Evolutionary conservation across 2,888 invertebrate genomes (phyloP).

Genomic region (Atethmia centrago): DNA sequence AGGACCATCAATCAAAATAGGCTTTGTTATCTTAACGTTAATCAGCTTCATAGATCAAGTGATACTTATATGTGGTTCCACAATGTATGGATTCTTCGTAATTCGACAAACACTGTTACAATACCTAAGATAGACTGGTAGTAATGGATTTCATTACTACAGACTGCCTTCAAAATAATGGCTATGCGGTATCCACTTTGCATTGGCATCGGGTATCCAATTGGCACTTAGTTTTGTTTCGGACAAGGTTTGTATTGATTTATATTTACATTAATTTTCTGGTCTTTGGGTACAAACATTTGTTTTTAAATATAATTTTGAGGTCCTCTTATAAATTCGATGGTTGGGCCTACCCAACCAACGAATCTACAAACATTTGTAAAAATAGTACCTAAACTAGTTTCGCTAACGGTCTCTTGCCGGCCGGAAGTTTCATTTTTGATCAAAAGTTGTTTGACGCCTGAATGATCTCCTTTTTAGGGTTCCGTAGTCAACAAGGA

Average conservation of each 20-base stretch:
- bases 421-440: too few species aligned
- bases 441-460: too few species aligned
- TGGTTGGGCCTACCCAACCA: too few species aligned
- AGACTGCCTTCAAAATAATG: slow-evolving; percentile 16
- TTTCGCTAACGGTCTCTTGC: too few species aligned
- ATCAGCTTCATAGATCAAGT: background rate
- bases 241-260: slow-evolving; percentile 11
- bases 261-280: background rate
- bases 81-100: background rate
- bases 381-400: too few species aligned
- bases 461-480: too few species aligned
- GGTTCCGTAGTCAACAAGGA: too few species aligned
- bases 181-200: slow-evolving; percentile 29
- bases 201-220: slow-evolving; percentile 7
- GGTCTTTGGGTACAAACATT: background rate
- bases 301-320: too few species aligned
- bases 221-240: slow-evolving; percentile 21
- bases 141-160: slow-evolving; percentile 29
- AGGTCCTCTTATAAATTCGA: too few species aligned
- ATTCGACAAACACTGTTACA: slow-evolving; percentile 12
- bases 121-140: slow-evolving; percentile 19
- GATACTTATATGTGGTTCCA: background rate
- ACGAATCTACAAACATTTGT: too few species aligned
- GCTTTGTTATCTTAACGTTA: background rate
- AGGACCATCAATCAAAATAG: background rate